Percentiles rank a stretch among this genome's conserved stretches.
phyloP scores from a whole-genome alignment of 1,140 invertebrate species.

The Bombus terrestris region DNA sequence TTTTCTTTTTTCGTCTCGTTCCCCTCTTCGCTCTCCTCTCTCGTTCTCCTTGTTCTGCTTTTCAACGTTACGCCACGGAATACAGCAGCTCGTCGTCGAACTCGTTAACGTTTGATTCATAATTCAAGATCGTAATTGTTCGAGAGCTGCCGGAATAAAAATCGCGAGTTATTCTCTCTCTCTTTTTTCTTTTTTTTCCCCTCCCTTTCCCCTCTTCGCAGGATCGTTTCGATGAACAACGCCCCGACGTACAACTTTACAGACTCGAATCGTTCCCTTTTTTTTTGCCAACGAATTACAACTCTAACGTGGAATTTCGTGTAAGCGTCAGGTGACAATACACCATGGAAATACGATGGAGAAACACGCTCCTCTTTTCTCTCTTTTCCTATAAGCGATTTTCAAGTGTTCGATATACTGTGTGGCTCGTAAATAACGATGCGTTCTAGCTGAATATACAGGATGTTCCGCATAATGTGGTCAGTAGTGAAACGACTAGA shows the following conservation, averaged over 20 bases:
- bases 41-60: not conserved
- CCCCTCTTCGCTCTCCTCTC: not conserved
- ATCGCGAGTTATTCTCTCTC: not conserved
- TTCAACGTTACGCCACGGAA: constrained; percentile 17
- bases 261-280: not conserved
- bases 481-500: too few relatives aligned
- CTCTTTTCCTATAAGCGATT: not conserved
- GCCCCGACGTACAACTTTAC: not conserved
- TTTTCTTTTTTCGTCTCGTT: not conserved
- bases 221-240: not conserved
- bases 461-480: too few relatives aligned
- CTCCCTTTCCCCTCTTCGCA: too few relatives aligned
- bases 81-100: not conserved
- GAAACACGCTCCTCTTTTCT: not conserved
- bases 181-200: not conserved
- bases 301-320: not conserved
- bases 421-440: too few relatives aligned
- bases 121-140: constrained; percentile 63
- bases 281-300: not conserved
- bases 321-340: not conserved
- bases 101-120: constrained; percentile 63
- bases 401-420: not conserved
- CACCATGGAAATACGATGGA: too few relatives aligned
- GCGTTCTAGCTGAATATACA: too few relatives aligned
- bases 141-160: constrained; percentile 41